Conservation (phyloP, 2,888 invertebrate species). For the Ethmia dodecea region DNA sequence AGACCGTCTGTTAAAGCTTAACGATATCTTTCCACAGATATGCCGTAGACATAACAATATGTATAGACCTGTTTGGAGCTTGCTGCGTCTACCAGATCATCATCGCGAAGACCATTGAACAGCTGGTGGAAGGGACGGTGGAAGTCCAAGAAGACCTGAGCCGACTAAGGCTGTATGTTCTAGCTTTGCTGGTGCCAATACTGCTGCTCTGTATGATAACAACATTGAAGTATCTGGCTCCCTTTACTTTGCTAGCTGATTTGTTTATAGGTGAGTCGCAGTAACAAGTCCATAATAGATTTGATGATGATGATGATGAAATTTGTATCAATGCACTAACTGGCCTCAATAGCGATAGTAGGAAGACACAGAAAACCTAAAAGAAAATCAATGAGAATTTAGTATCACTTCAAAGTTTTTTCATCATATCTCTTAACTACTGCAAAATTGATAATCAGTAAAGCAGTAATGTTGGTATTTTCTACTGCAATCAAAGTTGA, state of each 20-base stretch:
- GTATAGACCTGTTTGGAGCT: constrained; percentile 62
- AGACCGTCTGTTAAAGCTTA: too few species aligned
- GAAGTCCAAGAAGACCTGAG: constrained; percentile 26
- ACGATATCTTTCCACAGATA: constrained; percentile 28
- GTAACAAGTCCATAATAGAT: too few species aligned
- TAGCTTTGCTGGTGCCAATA: constrained; percentile 49
- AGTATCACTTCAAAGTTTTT: too few species aligned
- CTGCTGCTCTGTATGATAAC: constrained; percentile 65
- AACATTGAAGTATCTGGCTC: constrained; percentile 61
- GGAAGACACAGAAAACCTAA: too few species aligned
- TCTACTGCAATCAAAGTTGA: too few species aligned
- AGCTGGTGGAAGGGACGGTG: constrained; percentile 35
- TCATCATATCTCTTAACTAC: too few species aligned
- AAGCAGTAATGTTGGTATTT: too few species aligned
- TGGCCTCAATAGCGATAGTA: too few species aligned
- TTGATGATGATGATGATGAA: too few species aligned
- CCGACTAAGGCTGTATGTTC: constrained; percentile 48
- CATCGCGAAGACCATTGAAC: constrained; percentile 60
- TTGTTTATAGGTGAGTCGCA: constrained; percentile 59
- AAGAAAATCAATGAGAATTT: too few species aligned
- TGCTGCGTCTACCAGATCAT: constrained; percentile 68
- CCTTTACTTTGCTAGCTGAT: constrained; percentile 59
- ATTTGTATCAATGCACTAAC: too few species aligned
- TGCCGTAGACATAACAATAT: constrained; percentile 54
- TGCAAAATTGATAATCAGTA: too few species aligned